phyloP scores from a whole-genome alignment of 2,113 vertebrate genomes.

The Perognathus longimembris region DNA sequence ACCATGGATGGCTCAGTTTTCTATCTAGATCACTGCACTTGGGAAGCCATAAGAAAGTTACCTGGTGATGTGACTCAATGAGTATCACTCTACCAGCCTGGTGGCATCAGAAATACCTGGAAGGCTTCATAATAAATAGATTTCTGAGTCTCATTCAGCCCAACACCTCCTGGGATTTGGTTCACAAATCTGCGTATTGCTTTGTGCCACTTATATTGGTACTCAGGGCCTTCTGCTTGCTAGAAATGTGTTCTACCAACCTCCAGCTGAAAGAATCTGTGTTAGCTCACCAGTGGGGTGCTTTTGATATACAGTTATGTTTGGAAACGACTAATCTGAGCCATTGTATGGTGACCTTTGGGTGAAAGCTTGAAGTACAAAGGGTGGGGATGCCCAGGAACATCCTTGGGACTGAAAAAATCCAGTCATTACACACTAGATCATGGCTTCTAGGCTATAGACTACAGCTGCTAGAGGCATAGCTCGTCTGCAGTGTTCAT shows the following conservation, averaged over 20 bases:
- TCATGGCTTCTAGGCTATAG: background rate
- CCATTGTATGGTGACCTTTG: background rate
- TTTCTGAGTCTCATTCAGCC: background rate
- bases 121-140: background rate
- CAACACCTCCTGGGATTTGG: background rate
- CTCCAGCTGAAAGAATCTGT: too few relatives aligned
- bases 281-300: too few relatives aligned
- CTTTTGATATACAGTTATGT: background rate
- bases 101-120: background rate
- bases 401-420: background rate
- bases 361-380: background rate
- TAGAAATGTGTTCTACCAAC: too few relatives aligned
- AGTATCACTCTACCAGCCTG: background rate
- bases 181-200: background rate
- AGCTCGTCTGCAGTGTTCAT: background rate
- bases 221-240: background rate
- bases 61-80: too few relatives aligned
- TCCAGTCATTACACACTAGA: fast-evolving
- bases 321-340: background rate
- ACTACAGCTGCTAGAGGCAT: background rate
- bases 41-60: background rate
- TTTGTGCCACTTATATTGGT: too few relatives aligned
- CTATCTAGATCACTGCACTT: background rate
- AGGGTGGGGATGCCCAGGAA: background rate
- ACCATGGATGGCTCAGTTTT: background rate